Percentiles rank a stretch among this genome's conserved stretches.
Evolutionary conservation across 1,140 invertebrate species (phyloP).

Genomic region (Anoplophora glabripennis): DNA sequence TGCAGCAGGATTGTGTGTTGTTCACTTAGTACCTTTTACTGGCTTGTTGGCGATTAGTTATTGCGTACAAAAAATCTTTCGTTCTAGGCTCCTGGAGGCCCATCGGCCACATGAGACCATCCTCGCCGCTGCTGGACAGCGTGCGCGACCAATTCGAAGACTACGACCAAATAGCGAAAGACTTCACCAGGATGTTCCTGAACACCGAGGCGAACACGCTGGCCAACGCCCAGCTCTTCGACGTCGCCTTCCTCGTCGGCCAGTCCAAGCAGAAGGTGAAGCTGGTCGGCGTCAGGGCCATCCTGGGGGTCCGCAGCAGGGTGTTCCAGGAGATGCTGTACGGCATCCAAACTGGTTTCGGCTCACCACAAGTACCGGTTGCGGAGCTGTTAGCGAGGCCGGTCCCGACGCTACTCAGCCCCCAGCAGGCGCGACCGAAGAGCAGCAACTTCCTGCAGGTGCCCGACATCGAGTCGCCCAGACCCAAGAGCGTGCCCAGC

Average conservation of each 20-base stretch:
- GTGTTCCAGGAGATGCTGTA: slow-evolving; percentile 93
- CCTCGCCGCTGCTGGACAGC: slow-evolving; percentile 86
- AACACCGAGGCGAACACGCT: slow-evolving; percentile 70
- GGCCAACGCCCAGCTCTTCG: slow-evolving; percentile 77
- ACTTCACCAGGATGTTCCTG: slow-evolving; percentile 87
- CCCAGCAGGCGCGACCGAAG: slow-evolving; percentile 74
- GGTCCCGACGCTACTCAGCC: slow-evolving; percentile 77
- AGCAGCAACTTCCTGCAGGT: slow-evolving; percentile 86
- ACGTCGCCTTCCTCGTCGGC: slow-evolving; percentile 87
- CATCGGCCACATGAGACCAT: slow-evolving; percentile 92
- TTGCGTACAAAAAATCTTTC: not conserved
- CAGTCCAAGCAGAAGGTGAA: slow-evolving; percentile 85
- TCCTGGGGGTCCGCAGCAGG: slow-evolving; percentile 76
- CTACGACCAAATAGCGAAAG: slow-evolving; percentile 89
- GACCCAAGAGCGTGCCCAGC: slow-evolving; percentile 89
- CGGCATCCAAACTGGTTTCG: slow-evolving; percentile 89
- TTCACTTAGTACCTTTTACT: too few relatives aligned
- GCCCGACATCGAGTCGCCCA: slow-evolving; percentile 51
- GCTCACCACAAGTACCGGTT: slow-evolving; percentile 88
- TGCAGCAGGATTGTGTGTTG: too few relatives aligned
- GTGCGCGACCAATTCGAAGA: slow-evolving; percentile 91
- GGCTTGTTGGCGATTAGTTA: too few relatives aligned
- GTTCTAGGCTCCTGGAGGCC: slow-evolving; percentile 82
- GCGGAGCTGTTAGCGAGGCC: slow-evolving; percentile 81
- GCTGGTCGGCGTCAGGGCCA: slow-evolving; percentile 86